Evolutionary conservation across 92 coral and sea anemone genomes (phyloP), one percentile per base, ranked within the genome.

Genomic region (Epizoanthus fatuus): DNA sequence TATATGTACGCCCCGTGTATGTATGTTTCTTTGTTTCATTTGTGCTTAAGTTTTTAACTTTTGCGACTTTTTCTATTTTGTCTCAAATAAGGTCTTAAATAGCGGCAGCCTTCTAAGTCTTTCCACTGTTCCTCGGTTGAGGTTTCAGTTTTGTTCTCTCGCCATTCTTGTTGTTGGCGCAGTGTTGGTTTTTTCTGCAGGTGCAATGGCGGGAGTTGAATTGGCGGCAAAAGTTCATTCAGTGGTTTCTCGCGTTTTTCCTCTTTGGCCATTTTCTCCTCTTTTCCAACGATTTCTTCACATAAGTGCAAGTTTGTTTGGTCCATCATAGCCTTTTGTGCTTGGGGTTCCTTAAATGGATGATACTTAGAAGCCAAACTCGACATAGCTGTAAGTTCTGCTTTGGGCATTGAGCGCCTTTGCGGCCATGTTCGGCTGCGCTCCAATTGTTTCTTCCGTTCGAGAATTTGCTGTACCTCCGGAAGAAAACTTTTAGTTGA

Each of bases 371-470:
- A n/a, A 19, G 69, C 19, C n/a, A 57, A 76, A 5, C 20, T 60
- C 32, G 82, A 77, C 69, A 9, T 20, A 12, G 3, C 37, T 39
- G 58, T 39, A 22, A 20, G 52, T 58, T 76, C 82, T 44, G 22
- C 44, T 20, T 77, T 60, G 15, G 69, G 55, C 40, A 60, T 14
- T 12, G 68, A 42, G 14, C 70, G 57, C 2, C 42, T 42, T 42
- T 77, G 82, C 44, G 70, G 82, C 82, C 82, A 77, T 77, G 82
- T 77, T 62, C 82, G 15, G 70, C 82, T 77, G 10, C 70, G 82
- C 69, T 77, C 70, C 12, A 77, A 7, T 40, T 77, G 82, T 4
- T 64, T 77, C 47, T 77, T 77, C 55, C 82, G 70, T 44, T 59
- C 82, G 15, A 77, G 70, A 17, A 77, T 77, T 77, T 77, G 70